Evolutionary conservation across 2,797 vertebrate genomes (phyloP), one percentile per base, ranked within the genome.

Genomic region (Gadopsis marmoratus): DNA sequence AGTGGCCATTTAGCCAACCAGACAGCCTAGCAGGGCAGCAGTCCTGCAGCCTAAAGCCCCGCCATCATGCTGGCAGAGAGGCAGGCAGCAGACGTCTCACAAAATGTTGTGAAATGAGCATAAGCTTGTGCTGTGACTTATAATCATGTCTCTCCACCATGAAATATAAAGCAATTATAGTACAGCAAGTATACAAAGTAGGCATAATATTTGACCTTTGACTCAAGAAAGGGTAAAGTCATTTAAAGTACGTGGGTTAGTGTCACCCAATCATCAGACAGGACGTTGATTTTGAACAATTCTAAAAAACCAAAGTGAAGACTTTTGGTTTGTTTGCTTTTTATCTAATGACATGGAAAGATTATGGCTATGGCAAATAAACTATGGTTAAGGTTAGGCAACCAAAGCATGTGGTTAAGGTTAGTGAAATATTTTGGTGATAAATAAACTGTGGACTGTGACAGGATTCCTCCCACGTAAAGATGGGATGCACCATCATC

Each of bases 1-100:
- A 53, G 72, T n/a, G 43, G 41, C 45, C 60, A 55, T 78, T 78
- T 73, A 81, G 62, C 71, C 55, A 65, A 67, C 69, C 58, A 62
- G 70, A 79, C 58, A 51, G 47, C 23, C 58, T 16, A 29, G 12
- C 47, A 71, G 47, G 26, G 55, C 37, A 51, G 55, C 50, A 63
- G 63, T 14, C 16, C 45, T 47, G 55, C 50, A 63, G 63, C 14
- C 16, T 61, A 45, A 26, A 74, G n/a, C 61, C 35, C 39, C 23
- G 66, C 55, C 66, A 70, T 50, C 16, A 33, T 1, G 26, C 58
- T 55, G 39, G 60, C n/a, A 51, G 26, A 54, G 26, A 56, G 47
- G 56, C 12, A 51, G 70, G 54, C 66, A 62, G 61, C 65, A 37
- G 50, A 63, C 23, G 50, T 67, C 47, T 70, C 17, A 62, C 67